Percentiles rank a stretch among this genome's conserved stretches.
Evolutionary conservation across 2,888 invertebrate genomes (phyloP).

Genomic region (Eupsilia transversa): DNA sequence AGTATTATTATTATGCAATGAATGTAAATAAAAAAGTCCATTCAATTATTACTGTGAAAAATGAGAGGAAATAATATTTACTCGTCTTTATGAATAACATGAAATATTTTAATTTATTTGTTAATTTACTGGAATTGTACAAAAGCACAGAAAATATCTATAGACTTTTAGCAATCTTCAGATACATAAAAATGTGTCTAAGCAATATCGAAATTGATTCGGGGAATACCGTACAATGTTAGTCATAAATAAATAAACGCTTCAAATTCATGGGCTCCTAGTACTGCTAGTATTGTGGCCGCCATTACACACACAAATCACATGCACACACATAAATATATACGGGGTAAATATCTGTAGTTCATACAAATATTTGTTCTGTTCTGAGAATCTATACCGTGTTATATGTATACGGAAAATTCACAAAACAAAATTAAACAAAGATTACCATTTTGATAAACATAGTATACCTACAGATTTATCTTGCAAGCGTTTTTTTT

Average conservation of each 20-base stretch:
- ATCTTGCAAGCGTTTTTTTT: neutral
- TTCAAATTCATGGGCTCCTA: constrained; percentile 35
- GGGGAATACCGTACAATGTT: constrained; percentile 21
- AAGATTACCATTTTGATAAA: neutral
- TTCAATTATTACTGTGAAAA: neutral
- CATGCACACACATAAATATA: constrained; percentile 20
- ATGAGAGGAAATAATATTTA: neutral
- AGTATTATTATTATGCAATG: too few relatives aligned
- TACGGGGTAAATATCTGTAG: constrained; percentile 20
- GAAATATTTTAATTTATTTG: constrained; percentile 1
- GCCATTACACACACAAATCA: constrained; percentile 27
- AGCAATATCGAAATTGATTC: constrained; percentile 35
- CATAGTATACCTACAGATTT: neutral
- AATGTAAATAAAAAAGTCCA: neutral
- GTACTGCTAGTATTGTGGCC: constrained; percentile 25
- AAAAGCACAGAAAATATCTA: neutral
- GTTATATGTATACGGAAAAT: neutral
- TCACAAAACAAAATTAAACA: constrained; percentile 2
- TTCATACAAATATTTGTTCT: constrained; percentile 35
- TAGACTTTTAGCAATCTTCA: neutral
- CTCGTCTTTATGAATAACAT: neutral
- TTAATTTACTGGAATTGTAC: neutral
- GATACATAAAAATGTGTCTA: constrained; percentile 18
- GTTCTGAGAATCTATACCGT: neutral
- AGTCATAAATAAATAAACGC: constrained; percentile 44